These are phyloP conservation scores for Capreolus pygargus DNA, from an alignment of 2,113 vertebrate genomes.

Conservation along the genomic window DNA sequence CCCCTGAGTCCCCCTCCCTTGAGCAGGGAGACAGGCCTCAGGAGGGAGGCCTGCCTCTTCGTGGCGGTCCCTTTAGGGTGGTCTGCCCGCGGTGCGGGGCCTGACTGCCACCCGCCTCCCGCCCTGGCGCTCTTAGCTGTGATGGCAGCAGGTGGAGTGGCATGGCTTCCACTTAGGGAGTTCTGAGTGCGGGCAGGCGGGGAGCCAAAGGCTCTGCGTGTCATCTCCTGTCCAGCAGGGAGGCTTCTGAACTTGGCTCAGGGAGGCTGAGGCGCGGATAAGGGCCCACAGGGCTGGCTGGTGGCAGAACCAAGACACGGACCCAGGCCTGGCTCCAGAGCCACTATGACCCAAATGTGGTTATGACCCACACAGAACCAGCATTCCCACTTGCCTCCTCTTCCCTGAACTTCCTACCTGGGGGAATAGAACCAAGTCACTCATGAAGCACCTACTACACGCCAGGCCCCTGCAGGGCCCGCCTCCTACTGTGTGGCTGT, in stretches of 20 bases:
- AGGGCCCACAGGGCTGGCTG: not conserved
- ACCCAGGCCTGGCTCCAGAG: not conserved
- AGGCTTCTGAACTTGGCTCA: not conserved
- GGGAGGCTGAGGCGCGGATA: not conserved
- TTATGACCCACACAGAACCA: not conserved
- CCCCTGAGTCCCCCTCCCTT: no score
- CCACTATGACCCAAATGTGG: not conserved
- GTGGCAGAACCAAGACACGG: not conserved
- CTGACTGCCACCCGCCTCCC: not conserved
- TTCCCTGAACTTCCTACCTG: not conserved
- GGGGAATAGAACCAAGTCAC: not conserved
- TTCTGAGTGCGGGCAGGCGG: accelerated
- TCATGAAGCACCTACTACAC: not conserved
- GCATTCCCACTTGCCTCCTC: not conserved
- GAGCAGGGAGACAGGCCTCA: not conserved
- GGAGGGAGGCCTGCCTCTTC: not conserved
- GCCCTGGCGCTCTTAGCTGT: not conserved
- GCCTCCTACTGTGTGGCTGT: not conserved
- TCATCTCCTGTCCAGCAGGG: not conserved
- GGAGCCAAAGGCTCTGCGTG: not conserved
- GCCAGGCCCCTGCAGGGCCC: not conserved
- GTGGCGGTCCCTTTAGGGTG: no score
- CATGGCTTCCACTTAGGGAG: not conserved
- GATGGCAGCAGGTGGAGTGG: not conserved
- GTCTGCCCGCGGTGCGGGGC: accelerated